Base-by-base conservation (phyloP, 2,113 vertebrate species). In the Sapajus apella region DNA sequence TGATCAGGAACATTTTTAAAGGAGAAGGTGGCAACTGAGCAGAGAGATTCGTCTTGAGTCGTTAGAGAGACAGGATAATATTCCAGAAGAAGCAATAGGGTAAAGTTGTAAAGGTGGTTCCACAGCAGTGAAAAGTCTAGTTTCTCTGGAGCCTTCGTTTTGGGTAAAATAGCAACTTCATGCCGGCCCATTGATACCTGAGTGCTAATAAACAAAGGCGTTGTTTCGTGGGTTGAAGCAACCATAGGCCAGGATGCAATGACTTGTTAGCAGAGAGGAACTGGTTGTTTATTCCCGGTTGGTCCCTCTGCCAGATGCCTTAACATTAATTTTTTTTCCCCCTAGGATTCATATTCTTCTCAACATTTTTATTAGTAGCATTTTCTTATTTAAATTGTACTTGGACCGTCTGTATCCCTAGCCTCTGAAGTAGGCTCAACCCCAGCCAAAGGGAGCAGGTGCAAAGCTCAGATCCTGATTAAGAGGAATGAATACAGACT, bases 381-480 rank as follows among this genome's bases (percentile, higher is more conserved):
- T 75, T 76, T 91, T 70, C 50, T 58, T 85, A 3, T 89, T 82
- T 56, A 16, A 25, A 61, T 64, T 72, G 47, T 14, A 6, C 37
- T 40, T 81, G 58, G 52, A 55, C 2, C 10, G 32, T 56, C 64
- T 64, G 0, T 35, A 30, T 75, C 7, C 35, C 23, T 47, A 55
- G 55, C 45, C 70, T 89, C 68, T 91, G 75, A 81, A 52, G 64
- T 81, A 50, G 85, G n/a, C n/a, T 77, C 35, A 73, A 61, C 17
- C 73, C 66, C 16, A 37, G 85, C 91, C 77, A 92, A 92, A 56
- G 56, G 94, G 72, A 95, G 66, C 96, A 96, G 88, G 82, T 96
- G 58, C 88, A 94, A 86, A 83, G 68, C 92, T 83, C 47, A 93
- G n/a, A 77, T 90, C 77, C 93, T 16, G 47, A 87, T 73, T 45